Percentiles rank a stretch among this genome's conserved stretches.
Evolutionary conservation across 2,888 invertebrate genomes (phyloP).

Genomic region (Caenorhabditis afra): DNA sequence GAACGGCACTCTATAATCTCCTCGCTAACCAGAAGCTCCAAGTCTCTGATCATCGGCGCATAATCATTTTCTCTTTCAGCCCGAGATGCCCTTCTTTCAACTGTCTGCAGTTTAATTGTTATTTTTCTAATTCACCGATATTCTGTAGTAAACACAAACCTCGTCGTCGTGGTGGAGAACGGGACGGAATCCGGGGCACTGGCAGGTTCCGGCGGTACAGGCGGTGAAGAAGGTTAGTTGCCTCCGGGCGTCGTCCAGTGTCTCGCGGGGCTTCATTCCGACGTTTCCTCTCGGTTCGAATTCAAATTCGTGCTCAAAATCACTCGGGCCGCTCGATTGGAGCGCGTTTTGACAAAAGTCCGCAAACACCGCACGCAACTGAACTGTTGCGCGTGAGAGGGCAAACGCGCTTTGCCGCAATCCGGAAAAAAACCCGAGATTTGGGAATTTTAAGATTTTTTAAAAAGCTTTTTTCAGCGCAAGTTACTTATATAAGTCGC

Average conservation of each 20-base stretch:
- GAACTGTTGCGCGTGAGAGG: too few species aligned
- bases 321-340: neutral
- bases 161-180: slow-evolving; percentile 30
- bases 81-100: slow-evolving; percentile 11
- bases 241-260: slow-evolving; percentile 23
- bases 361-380: slow-evolving; percentile 27
- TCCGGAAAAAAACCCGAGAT: neutral
- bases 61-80: slow-evolving; percentile 44
- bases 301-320: neutral
- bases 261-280: slow-evolving; percentile 37
- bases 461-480: too few species aligned
- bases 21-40: slow-evolving; percentile 24
- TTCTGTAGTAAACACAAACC: slow-evolving; percentile 1
- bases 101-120: slow-evolving; percentile 11
- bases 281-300: neutral
- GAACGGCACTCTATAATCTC: slow-evolving; percentile 36
- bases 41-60: slow-evolving; percentile 45
- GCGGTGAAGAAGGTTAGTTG: slow-evolving; percentile 44
- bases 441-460: too few species aligned
- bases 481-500: too few species aligned
- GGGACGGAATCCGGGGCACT: slow-evolving; percentile 48
- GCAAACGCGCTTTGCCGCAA: neutral
- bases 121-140: neutral
- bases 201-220: slow-evolving; percentile 38
- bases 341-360: slow-evolving; percentile 18